Evolutionary conservation across 2,113 vertebrate genomes (phyloP).

Genomic region (Python bivittatus): DNA sequence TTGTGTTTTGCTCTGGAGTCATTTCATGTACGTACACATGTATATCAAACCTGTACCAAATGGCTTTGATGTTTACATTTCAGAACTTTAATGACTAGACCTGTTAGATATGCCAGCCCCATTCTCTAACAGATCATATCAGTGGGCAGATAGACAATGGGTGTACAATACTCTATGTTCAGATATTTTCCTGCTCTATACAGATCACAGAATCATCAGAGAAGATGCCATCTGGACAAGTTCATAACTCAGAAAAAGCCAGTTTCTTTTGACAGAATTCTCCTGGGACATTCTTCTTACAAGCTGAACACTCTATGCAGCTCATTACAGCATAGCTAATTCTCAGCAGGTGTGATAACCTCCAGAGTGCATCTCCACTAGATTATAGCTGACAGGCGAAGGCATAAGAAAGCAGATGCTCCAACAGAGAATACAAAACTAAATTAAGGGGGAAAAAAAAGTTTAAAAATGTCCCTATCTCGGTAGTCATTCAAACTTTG

Average conservation of each 20-base stretch:
- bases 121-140: background rate
- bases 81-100: background rate
- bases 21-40: background rate
- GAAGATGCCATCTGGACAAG: background rate
- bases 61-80: background rate
- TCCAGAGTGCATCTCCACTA: background rate
- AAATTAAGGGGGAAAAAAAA: background rate
- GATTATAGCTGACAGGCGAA: background rate
- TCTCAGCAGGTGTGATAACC: background rate
- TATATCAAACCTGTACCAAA: background rate
- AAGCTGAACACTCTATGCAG: background rate
- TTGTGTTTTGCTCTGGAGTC: background rate
- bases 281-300: background rate
- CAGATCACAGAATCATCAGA: background rate
- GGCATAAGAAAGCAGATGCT: background rate
- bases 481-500: background rate
- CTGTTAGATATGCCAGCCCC: background rate
- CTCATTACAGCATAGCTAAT: background rate
- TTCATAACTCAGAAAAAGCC: background rate
- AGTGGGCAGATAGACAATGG: background rate
- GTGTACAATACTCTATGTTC: background rate
- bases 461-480: background rate
- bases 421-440: background rate
- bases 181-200: background rate
- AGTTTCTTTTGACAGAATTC: background rate